Evolutionary conservation across 2,888 invertebrate genomes (phyloP).

Genomic region (Hydropsyche betteni): DNA sequence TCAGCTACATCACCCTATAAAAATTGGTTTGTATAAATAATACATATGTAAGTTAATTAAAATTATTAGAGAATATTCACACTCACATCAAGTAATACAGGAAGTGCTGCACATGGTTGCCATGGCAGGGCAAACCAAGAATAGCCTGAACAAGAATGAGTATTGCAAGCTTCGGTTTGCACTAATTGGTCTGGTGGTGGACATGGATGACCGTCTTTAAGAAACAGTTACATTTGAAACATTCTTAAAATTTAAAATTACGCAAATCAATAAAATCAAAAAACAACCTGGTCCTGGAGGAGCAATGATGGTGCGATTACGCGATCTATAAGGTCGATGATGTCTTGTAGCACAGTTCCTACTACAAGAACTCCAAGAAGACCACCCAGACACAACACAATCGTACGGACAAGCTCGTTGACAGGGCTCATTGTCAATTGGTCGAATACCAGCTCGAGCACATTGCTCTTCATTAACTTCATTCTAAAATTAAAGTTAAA

Average conservation of each 20-base stretch:
- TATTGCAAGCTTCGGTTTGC: constrained; percentile 68
- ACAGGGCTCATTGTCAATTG: constrained; percentile 67
- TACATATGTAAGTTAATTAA: background rate
- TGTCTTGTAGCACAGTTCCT: constrained; percentile 58
- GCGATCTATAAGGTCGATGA: constrained; percentile 40
- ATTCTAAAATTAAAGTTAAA: constrained; percentile 10
- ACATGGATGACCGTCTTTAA: constrained; percentile 67
- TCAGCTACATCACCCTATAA: constrained; percentile 31
- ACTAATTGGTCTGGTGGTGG: constrained; percentile 65
- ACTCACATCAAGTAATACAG: constrained; percentile 55
- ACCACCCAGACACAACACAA: constrained; percentile 74
- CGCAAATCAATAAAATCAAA: background rate
- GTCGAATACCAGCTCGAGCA: constrained; percentile 60
- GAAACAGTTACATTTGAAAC: background rate
- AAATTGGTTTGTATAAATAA: background rate
- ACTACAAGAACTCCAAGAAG: constrained; percentile 66
- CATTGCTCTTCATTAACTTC: constrained; percentile 61
- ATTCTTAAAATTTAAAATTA: background rate
- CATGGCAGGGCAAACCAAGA: constrained; percentile 71
- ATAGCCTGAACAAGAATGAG: constrained; percentile 68
- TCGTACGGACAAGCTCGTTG: constrained; percentile 74
- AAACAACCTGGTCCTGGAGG: constrained; percentile 46
- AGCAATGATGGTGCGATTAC: constrained; percentile 50
- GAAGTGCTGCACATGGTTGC: constrained; percentile 62
- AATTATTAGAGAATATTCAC: constrained; percentile 1